A percentile compares a stretch with the other conserved stretches of the same genome.
Conservation (phyloP, 1,140 invertebrate genomes). For the Mactra quadrangularis region DNA sequence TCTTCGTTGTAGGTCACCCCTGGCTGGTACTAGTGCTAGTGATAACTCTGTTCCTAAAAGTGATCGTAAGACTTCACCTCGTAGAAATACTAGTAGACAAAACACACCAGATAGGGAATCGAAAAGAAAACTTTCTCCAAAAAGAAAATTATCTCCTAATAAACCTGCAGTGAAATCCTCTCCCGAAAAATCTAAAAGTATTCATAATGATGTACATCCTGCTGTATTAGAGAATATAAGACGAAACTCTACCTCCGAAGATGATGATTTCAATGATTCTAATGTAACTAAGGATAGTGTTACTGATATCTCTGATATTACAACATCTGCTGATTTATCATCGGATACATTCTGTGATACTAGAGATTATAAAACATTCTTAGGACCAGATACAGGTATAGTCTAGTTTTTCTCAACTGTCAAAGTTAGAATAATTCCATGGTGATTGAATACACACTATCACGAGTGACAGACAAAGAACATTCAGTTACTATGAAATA, state of each 20-base stretch:
- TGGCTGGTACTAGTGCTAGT: conserved; percentile 37
- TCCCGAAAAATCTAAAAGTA: conserved; percentile 41
- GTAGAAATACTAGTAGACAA: conserved; percentile 10
- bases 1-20: conserved; percentile 33
- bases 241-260: conserved; percentile 31
- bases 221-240: conserved; percentile 56
- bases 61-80: conserved; percentile 17
- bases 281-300: conserved; percentile 3
- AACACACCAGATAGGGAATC: conserved; percentile 5
- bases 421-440: no score
- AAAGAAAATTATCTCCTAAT: conserved; percentile 13
- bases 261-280: neutral
- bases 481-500: neutral
- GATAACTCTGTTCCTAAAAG: neutral
- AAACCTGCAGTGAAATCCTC: neutral
- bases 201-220: conserved; percentile 56
- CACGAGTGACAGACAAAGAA: no score
- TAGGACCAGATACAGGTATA: conserved; percentile 47
- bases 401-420: neutral
- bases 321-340: neutral
- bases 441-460: no score
- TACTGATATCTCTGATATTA: neutral
- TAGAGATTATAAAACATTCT: conserved; percentile 45
- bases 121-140: conserved; percentile 9
- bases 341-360: neutral